Evolutionary conservation across 2,888 invertebrate species (phyloP).

Genomic region (Chamaedrilus cognettii): DNA sequence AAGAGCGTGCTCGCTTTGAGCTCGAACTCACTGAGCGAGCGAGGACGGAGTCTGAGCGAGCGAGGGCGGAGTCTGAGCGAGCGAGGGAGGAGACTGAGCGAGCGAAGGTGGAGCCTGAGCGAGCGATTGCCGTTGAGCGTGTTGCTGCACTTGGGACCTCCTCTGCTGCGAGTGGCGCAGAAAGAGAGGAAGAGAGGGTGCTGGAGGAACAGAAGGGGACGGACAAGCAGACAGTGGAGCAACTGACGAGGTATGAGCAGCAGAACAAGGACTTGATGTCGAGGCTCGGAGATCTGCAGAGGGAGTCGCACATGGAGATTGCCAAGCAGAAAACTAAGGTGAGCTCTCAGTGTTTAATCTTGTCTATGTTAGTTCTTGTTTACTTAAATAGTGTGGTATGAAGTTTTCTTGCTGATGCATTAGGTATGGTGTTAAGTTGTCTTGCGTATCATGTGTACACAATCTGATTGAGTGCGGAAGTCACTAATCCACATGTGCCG

Average conservation of each 20-base stretch:
- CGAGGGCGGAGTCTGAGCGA: too few species aligned
- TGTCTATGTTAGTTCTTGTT: too few species aligned
- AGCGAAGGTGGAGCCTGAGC: too few species aligned
- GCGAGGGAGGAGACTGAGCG: too few species aligned
- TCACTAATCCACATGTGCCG: too few species aligned
- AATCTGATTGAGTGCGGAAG: too few species aligned
- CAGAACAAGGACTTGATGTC: conserved; percentile 34
- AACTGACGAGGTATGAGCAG: conserved; percentile 25
- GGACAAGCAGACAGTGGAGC: conserved; percentile 19
- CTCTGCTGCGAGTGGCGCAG: conserved; percentile 1
- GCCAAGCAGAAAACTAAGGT: conserved; percentile 43
- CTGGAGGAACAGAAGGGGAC: conserved; percentile 16
- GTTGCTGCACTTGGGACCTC: too few species aligned
- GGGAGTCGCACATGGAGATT: conserved; percentile 40
- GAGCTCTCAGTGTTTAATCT: background rate
- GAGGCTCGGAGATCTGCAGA: conserved; percentile 45
- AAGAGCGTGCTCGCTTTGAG: background rate
- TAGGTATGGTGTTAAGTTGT: too few species aligned
- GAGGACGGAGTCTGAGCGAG: conserved; percentile 7
- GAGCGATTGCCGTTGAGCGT: too few species aligned
- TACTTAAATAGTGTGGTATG: too few species aligned
- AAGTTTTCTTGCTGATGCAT: too few species aligned
- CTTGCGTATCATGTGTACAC: too few species aligned
- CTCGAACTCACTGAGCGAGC: conserved; percentile 12
- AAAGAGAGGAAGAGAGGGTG: conserved; percentile 8